Evolutionary conservation across 2,113 vertebrate species (phyloP), one percentile per base, ranked within the genome.

Genomic region (Narcine bancroftii): DNA sequence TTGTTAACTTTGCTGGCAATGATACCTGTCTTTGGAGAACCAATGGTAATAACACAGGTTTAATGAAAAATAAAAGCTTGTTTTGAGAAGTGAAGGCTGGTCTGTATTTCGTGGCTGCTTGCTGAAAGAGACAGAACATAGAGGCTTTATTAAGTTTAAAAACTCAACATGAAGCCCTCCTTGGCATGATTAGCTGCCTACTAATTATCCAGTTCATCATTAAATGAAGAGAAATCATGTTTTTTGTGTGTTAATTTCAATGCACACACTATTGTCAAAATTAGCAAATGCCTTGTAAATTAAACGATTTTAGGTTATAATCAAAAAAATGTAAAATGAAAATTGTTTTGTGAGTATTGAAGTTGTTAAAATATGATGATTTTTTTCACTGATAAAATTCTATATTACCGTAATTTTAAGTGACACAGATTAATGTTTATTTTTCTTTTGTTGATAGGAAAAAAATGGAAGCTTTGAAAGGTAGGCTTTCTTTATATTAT

Each of bases 381-480:
- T 65, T 60, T 69, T 65, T 45, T 15, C n/a, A 87, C 17, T 71
- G 45, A 69, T 69, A 69, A 42, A 47, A 17, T 47, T 45, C 13
- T 71, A 45, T 4, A 6, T 69, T 69, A 42, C 26, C 45, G 24
- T 47, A 69, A 6, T 91, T 91, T 24, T 71, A 47, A 69, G 71
- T 33, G 65, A 17, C 19, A 26, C 5, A 47, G 45, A 63, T 87
- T 87, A 63, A 60, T 53, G 69, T 47, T 19, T 89, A 7, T 21
- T 89, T 93, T 92, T 95, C 71, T 95, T 93, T 94, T 93, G 95
- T 89, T 92, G 94, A 94, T 95, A 99, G 98, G 96, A 98, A 95
- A 95, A 98, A 98, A 94, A 94, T 98, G 92, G 98, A 99, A 94
- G 94, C 93, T 72, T 96, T 98, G 93, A 97, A 99, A 98, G 98